phyloP scores from a whole-genome alignment of 2,888 invertebrate species.

The Coleophora deauratella region DNA sequence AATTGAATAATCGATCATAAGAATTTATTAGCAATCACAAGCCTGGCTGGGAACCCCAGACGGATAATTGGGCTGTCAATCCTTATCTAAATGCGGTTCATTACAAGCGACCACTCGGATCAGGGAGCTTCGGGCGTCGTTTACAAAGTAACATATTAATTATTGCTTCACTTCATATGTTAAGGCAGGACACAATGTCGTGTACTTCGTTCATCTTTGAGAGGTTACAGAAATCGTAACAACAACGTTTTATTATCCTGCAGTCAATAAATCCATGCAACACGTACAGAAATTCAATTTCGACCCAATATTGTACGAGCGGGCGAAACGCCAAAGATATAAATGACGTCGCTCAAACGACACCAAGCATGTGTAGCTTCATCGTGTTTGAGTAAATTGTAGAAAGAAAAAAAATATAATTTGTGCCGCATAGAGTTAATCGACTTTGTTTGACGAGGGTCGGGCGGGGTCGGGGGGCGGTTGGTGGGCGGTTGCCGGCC shows the following conservation, averaged over 20 bases:
- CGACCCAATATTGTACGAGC: constrained; percentile 37
- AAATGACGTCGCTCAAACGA: constrained; percentile 34
- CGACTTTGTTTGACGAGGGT: constrained; percentile 66
- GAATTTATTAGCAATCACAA: constrained; percentile 18
- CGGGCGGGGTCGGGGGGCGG: constrained; percentile 46
- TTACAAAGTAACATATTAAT: constrained; percentile 31
- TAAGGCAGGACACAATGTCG: constrained; percentile 24
- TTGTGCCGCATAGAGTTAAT: constrained; percentile 63
- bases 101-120: constrained; percentile 24
- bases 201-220: constrained; percentile 28
- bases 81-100: constrained; percentile 33
- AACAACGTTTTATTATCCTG: constrained; percentile 32
- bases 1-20: constrained; percentile 13
- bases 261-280: constrained; percentile 39
- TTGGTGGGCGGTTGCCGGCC: constrained; percentile 25
- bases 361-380: constrained; percentile 27
- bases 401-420: constrained; percentile 38
- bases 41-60: constrained; percentile 16
- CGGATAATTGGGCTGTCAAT: constrained; percentile 31
- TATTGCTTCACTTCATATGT: constrained; percentile 22
- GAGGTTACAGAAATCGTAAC: constrained; percentile 21
- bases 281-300: constrained; percentile 47
- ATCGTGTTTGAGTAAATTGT: constrained; percentile 29
- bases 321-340: constrained; percentile 43
- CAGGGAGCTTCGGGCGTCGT: constrained; percentile 24